These are phyloP conservation scores for Athrips mouffetella DNA, from an alignment of 2,888 invertebrate genomes.

Conservation along the genomic window DNA sequence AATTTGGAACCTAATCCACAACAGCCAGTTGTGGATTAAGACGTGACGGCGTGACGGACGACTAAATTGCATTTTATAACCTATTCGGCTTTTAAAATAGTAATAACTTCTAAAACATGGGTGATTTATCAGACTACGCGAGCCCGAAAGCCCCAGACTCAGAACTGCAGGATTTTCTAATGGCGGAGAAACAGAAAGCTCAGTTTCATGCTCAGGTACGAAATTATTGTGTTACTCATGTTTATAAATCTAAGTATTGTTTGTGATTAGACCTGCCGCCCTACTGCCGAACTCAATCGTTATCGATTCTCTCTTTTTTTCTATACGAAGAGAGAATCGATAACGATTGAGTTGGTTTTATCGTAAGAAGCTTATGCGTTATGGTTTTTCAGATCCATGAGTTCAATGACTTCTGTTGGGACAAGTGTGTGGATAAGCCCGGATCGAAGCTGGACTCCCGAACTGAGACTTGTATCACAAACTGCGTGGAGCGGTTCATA, in stretches of 20 bases:
- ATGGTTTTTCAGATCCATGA: slow-evolving; percentile 86
- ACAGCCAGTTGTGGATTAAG: too few relatives aligned
- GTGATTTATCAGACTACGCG: slow-evolving; percentile 60
- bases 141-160: slow-evolving; percentile 76
- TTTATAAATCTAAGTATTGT: background rate
- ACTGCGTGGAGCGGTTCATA: slow-evolving; percentile 96
- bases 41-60: too few relatives aligned
- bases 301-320: too few relatives aligned
- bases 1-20: too few relatives aligned
- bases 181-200: slow-evolving; percentile 92
- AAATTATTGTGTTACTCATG: slow-evolving; percentile 16
- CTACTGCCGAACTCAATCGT: too few relatives aligned
- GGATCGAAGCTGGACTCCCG: slow-evolving; percentile 90
- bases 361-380: background rate
- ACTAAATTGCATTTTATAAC: background rate
- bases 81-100: slow-evolving; percentile 11
- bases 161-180: slow-evolving; percentile 90
- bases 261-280: too few relatives aligned
- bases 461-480: slow-evolving; percentile 93
- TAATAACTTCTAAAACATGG: slow-evolving; percentile 38
- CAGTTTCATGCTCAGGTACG: slow-evolving; percentile 92
- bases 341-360: too few relatives aligned
- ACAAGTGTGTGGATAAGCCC: slow-evolving; percentile 95
- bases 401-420: slow-evolving; percentile 97
- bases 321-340: too few relatives aligned